Evolutionary conservation across 2,113 vertebrate genomes (phyloP), one percentile per base, ranked within the genome.

Genomic region (Axis porcinus): DNA sequence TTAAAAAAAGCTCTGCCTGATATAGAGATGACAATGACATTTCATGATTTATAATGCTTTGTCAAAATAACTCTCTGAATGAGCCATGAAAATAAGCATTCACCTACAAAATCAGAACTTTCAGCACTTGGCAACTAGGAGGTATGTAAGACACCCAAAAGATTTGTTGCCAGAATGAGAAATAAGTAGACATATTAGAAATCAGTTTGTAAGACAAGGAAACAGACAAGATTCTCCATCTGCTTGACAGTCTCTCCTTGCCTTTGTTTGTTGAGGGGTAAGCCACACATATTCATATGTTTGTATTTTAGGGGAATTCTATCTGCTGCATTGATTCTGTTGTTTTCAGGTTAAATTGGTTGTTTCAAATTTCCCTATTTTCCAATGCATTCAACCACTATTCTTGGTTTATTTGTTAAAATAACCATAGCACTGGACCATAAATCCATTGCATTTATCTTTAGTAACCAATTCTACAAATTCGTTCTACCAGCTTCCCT

Each of bases 361-460:
- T 91, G 67, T 91, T 94, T 86, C 47, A 9, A 13, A 84, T 70
- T 50, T 78, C 60, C 67, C 84, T n/a, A 13, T 79, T 85, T 96
- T 67, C 57, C 74, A 45, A 2, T 27, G 76, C 27, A 45, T 40
- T 43, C 54, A 83, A 82, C 86, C 84, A 76, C 91, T 82, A 4
- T 91, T 74, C 58, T 92, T 36, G 79, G 74, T 60, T 62, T 54
- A 58, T 82, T 82, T 96, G 58, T 91, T 93, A 79, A 86, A 95
- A 94, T 95, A 93, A 62, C 81, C 57, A 55, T 45, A 67, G 64
- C 21, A 2, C 74, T 54, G 10, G 28, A 55, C 86, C 79, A 52
- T 81, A 81, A 17, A 79, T 86, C 83, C 58, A n/a, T 82, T 15
- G 43, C 10, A 6, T 60, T 89, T 92, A 64, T 95, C 94, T 87